Evolutionary conservation across 2,797 vertebrate genomes (phyloP).

Genomic region (Selene dorsalis): DNA sequence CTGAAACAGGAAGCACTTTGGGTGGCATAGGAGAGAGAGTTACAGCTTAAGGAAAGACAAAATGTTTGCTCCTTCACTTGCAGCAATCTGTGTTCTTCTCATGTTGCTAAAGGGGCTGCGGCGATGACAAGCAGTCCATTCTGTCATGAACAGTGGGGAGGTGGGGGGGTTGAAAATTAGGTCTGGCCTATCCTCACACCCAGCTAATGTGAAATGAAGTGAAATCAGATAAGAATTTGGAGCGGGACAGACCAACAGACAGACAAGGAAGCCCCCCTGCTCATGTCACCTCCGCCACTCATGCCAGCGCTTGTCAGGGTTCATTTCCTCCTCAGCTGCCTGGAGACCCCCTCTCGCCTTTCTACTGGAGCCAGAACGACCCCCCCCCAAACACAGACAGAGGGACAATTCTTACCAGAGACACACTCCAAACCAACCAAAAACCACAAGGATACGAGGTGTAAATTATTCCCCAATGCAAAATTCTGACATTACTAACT

Average conservation of each 20-base stretch:
- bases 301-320: slow-evolving; percentile 75
- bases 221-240: slow-evolving; percentile 83
- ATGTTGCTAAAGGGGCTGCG: slow-evolving; percentile 56
- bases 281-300: slow-evolving; percentile 76
- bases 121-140: slow-evolving; percentile 68
- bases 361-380: slow-evolving; percentile 73
- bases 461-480: slow-evolving; percentile 61
- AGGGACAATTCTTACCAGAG: slow-evolving; percentile 72
- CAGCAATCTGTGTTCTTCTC: slow-evolving; percentile 63
- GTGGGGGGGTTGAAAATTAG: slow-evolving; percentile 36
- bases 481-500: slow-evolving; percentile 44
- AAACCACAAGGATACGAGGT: slow-evolving; percentile 57
- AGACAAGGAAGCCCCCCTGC: slow-evolving; percentile 77
- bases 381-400: slow-evolving; percentile 71
- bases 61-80: slow-evolving; percentile 57
- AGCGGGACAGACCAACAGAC: slow-evolving; percentile 57
- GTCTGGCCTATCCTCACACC: slow-evolving; percentile 66
- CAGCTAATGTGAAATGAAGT: slow-evolving; percentile 82
- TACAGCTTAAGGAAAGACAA: slow-evolving; percentile 41
- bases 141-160: slow-evolving; percentile 41
- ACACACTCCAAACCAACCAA: slow-evolving; percentile 44
- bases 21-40: slow-evolving; percentile 51
- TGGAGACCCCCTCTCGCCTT: slow-evolving; percentile 77
- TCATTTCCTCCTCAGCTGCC: slow-evolving; percentile 81
- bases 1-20: slow-evolving; percentile 60